Percentiles rank a stretch among this genome's conserved stretches.
These are phyloP conservation scores for Bruchidius siliquastri DNA, from an alignment of 2,888 invertebrate species.

Conservation along the genomic window DNA sequence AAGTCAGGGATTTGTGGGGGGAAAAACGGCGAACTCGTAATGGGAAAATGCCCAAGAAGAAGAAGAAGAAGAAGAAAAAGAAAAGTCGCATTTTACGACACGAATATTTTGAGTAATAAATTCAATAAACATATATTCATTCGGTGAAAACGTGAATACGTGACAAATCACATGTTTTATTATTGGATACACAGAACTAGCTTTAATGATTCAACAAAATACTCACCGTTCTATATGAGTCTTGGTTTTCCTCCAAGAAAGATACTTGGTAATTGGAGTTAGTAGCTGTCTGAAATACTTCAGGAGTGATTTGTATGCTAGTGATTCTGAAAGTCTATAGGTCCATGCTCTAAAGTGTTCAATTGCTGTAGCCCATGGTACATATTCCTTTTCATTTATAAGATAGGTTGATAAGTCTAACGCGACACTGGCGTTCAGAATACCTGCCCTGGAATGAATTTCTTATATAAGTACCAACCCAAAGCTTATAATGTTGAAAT, in stretches of 20 bases:
- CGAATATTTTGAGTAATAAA: too few species aligned
- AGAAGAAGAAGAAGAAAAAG: too few species aligned
- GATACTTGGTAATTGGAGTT: constrained; percentile 54
- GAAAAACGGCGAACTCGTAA: too few species aligned
- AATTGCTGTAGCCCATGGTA: constrained; percentile 79
- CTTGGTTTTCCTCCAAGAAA: constrained; percentile 63
- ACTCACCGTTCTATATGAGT: constrained; percentile 60
- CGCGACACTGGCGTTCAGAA: constrained; percentile 60
- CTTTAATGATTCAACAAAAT: neutral
- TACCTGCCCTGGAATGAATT: constrained; percentile 53
- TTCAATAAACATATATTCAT: too few species aligned
- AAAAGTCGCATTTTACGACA: too few species aligned
- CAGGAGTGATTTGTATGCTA: constrained; percentile 64
- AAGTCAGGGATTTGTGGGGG: too few species aligned
- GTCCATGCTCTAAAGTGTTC: constrained; percentile 71
- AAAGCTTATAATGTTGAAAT: neutral
- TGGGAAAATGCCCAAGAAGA: too few species aligned
- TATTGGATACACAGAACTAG: neutral
- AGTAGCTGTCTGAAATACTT: constrained; percentile 57
- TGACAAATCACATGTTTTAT: constrained; percentile 4
- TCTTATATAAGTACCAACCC: neutral
- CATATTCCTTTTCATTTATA: constrained; percentile 68
- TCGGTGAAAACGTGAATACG: too few species aligned
- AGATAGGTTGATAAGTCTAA: constrained; percentile 64
- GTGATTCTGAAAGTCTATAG: constrained; percentile 64